Evolutionary conservation across 2,113 vertebrate species (phyloP).

Genomic region (Hippocampus zosterae): DNA sequence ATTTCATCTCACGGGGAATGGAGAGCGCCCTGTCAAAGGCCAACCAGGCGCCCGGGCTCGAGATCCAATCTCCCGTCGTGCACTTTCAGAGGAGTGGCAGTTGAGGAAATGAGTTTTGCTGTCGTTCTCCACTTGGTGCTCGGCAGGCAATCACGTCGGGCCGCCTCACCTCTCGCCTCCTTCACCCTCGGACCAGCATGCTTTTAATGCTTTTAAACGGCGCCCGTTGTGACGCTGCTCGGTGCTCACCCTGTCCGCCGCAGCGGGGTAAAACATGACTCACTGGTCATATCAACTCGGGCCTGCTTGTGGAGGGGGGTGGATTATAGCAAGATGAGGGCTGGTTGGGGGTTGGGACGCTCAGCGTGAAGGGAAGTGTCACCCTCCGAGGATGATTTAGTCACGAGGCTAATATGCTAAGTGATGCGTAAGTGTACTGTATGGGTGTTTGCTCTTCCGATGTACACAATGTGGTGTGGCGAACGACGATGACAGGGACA

Average conservation of each 20-base stretch:
- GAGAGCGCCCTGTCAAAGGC: conserved; percentile 13
- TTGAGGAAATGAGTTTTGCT: conserved; percentile 52
- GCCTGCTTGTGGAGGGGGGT: conserved; percentile 20
- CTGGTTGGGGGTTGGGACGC: neutral
- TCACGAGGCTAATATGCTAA: conserved; percentile 66
- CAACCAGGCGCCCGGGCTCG: conserved; percentile 29
- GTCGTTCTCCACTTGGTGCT: conserved; percentile 31
- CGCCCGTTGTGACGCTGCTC: conserved; percentile 19
- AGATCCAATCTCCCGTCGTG: conserved; percentile 51
- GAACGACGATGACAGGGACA: conserved; percentile 62
- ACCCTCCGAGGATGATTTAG: conserved; percentile 57
- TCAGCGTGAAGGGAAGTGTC: conserved; percentile 30
- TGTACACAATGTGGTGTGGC: conserved; percentile 51
- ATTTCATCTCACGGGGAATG: conserved; percentile 17
- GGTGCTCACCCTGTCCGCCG: conserved; percentile 18
- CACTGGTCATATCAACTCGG: conserved; percentile 36
- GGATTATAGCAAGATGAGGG: neutral
- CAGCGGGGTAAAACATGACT: conserved; percentile 27
- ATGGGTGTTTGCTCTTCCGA: conserved; percentile 52
- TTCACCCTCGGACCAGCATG: conserved; percentile 43
- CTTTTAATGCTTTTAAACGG: conserved; percentile 41
- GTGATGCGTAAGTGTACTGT: conserved; percentile 56
- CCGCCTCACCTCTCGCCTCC: conserved; percentile 37
- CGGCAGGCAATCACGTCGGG: conserved; percentile 22
- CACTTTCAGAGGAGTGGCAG: conserved; percentile 45